A percentile compares a stretch with the other conserved stretches of the same genome.
Conservation (phyloP, 2,113 vertebrate genomes). For the Daubentonia madagascariensis region DNA sequence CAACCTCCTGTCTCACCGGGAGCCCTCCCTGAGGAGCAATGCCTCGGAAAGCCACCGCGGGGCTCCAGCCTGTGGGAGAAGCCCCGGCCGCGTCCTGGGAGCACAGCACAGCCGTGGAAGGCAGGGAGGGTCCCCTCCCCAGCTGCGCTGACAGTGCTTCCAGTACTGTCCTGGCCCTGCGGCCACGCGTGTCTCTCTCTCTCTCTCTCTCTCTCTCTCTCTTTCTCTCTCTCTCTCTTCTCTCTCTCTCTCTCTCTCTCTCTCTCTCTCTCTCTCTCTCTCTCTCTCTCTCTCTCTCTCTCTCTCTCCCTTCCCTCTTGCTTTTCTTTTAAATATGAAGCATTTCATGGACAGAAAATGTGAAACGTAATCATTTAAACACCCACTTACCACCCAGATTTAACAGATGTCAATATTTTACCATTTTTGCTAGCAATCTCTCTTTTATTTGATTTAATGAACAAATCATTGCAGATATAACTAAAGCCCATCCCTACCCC, state of each 20-base stretch:
- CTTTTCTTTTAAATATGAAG: neutral
- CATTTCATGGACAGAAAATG: neutral
- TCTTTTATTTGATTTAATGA: neutral
- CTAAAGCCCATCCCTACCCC: neutral
- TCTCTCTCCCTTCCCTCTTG: neutral
- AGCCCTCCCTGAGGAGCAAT: neutral
- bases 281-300: neutral
- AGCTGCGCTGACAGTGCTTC: neutral
- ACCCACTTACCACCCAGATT: neutral
- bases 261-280: neutral
- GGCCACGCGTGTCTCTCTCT: neutral
- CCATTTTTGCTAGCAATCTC: neutral
- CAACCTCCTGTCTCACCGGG: neutral
- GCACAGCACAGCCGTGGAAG: neutral
- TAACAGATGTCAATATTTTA: neutral
- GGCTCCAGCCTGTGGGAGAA: neutral
- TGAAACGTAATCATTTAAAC: neutral
- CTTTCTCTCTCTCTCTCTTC: neutral
- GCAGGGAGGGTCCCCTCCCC: neutral
- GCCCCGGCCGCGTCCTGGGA: neutral
- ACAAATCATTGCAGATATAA: neutral
- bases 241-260: neutral
- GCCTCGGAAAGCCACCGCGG: neutral
- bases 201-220: neutral
- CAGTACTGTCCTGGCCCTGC: neutral